These are phyloP conservation scores for Caenorhabditis auriculariae DNA, from an alignment of 2,888 invertebrate genomes.

Conservation along the genomic window DNA sequence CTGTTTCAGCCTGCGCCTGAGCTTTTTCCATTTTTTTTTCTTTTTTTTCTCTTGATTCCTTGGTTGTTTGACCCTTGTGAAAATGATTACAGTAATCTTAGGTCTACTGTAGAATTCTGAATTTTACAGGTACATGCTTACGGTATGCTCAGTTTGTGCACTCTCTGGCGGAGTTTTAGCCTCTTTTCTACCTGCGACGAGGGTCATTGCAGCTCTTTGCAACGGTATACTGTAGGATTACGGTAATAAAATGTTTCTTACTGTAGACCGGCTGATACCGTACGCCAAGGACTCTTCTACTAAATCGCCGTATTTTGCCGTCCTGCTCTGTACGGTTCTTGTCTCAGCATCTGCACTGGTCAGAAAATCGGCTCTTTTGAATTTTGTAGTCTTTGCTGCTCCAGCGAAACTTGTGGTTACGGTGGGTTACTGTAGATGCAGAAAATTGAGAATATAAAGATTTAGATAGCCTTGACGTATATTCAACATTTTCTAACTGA, in stretches of 20 bases:
- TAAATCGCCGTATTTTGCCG: conserved; percentile 23
- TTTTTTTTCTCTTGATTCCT: too few relatives aligned
- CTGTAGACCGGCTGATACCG: conserved; percentile 35
- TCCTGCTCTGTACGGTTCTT: conserved; percentile 22
- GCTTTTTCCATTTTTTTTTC: too few relatives aligned
- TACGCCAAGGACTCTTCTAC: conserved; percentile 29
- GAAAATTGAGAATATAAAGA: not conserved
- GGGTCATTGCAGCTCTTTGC: conserved; percentile 30
- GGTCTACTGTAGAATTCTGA: not conserved
- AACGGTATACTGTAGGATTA: conserved; percentile 9
- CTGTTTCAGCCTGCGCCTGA: too few relatives aligned
- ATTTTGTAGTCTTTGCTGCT: conserved; percentile 27
- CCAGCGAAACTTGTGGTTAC: conserved; percentile 24
- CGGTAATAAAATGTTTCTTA: not conserved
- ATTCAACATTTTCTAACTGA: conserved; percentile 38
- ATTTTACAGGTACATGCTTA: conserved; percentile 39
- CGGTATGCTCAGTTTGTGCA: conserved; percentile 42
- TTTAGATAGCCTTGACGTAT: conserved; percentile 30
- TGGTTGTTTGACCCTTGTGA: too few relatives aligned
- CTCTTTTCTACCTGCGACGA: conserved; percentile 34
- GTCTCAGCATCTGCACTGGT: conserved; percentile 21
- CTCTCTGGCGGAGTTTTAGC: conserved; percentile 37
- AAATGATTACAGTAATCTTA: not conserved
- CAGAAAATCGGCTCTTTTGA: conserved; percentile 16
- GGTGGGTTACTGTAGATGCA: conserved; percentile 4